Conservation (phyloP, 2,113 vertebrate species). For the Penelope pileata region DNA sequence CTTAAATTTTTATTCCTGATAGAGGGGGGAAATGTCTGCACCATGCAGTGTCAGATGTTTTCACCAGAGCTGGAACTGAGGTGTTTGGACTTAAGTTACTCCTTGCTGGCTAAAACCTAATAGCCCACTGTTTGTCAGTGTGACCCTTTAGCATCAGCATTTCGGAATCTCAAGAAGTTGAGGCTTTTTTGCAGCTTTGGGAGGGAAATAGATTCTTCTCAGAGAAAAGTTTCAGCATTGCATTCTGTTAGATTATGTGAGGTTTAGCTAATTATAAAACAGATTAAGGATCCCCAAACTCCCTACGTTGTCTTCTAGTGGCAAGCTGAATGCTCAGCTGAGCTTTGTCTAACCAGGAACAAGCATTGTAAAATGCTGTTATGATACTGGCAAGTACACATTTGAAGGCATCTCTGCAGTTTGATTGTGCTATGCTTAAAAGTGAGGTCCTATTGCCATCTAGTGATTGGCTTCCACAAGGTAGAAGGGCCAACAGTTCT, state of each 20-base stretch:
- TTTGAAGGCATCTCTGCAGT: neutral
- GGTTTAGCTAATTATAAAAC: neutral
- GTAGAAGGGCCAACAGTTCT: neutral
- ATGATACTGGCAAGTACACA: neutral
- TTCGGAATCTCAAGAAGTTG: neutral
- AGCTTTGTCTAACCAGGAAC: neutral
- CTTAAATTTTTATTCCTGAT: neutral
- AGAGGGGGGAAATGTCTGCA: rapidly evolving
- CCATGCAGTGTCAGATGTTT: neutral
- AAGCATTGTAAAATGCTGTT: neutral
- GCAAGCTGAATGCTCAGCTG: neutral
- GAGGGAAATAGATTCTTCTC: neutral
- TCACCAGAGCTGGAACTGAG: neutral
- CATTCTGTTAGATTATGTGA: neutral
- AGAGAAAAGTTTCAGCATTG: neutral
- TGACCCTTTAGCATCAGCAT: neutral
- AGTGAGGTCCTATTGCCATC: constrained; percentile 54
- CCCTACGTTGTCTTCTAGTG: neutral
- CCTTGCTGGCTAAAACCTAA: neutral
- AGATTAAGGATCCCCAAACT: neutral
- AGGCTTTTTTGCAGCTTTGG: neutral
- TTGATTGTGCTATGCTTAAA: neutral
- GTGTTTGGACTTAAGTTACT: neutral
- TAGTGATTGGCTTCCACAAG: constrained; percentile 55
- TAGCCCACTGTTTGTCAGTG: neutral